A percentile compares a stretch with the other conserved stretches of the same genome.
phyloP scores from a whole-genome alignment of 2,888 invertebrate genomes.

The Dinocampus coccinellae region DNA sequence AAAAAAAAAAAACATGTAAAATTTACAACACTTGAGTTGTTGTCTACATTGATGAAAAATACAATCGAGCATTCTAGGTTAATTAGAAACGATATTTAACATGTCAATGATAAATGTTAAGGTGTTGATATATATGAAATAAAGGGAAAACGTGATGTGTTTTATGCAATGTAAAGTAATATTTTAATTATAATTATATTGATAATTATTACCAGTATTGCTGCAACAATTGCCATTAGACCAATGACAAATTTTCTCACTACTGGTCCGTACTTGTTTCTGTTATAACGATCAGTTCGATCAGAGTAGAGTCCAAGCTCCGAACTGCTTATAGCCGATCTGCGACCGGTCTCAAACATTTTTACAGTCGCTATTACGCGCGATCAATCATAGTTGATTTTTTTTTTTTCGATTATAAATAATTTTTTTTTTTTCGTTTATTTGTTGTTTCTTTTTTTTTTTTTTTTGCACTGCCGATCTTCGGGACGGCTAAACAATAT shows the following conservation, averaged over 20 bases:
- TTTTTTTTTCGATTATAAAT: background rate
- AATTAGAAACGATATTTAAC: conserved; percentile 7
- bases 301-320: conserved; percentile 67
- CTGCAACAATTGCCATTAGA: conserved; percentile 64
- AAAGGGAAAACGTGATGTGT: background rate
- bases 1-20: background rate
- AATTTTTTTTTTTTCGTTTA: background rate
- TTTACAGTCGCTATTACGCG: conserved; percentile 40
- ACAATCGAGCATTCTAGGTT: background rate
- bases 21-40: background rate
- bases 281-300: conserved; percentile 59
- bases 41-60: background rate
- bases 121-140: background rate
- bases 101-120: background rate
- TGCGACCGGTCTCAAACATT: conserved; percentile 61
- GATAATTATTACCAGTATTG: conserved; percentile 61
- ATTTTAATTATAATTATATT: conserved; percentile 20
- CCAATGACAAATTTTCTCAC: conserved; percentile 63
- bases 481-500: background rate
- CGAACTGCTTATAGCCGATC: conserved; percentile 65
- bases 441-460: background rate
- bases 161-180: background rate
- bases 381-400: conserved; percentile 15
- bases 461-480: background rate
- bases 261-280: conserved; percentile 57